These are phyloP conservation scores for Macrobrachium nipponense DNA, from an alignment of 1,140 invertebrate genomes.

Conservation along the genomic window DNA sequence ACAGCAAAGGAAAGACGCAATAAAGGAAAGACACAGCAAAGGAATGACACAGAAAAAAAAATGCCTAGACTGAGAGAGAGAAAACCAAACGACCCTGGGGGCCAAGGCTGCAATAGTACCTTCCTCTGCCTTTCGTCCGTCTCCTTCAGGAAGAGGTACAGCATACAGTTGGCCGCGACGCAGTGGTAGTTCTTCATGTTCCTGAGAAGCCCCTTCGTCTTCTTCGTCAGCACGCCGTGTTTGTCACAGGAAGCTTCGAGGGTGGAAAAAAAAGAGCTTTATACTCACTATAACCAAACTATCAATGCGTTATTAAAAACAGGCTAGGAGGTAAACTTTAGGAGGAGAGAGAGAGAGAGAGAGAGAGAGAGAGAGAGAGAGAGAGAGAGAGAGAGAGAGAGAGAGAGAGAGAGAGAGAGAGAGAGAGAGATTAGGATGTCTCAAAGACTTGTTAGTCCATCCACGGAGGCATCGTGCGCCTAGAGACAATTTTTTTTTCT, in stretches of 20 bases:
- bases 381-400: too few species aligned
- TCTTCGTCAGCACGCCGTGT: constrained; percentile 31
- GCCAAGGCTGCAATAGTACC: too few species aligned
- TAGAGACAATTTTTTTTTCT: too few species aligned
- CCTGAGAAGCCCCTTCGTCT: constrained; percentile 34
- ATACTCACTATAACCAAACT: background rate
- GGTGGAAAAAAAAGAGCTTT: background rate
- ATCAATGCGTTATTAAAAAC: background rate
- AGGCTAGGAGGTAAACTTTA: too few species aligned
- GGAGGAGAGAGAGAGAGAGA: too few species aligned
- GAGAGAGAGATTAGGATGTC: too few species aligned
- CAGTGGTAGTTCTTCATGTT: constrained; percentile 41
- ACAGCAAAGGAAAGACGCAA: background rate
- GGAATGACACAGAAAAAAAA: background rate
- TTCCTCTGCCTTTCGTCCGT: constrained; percentile 41
- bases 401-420: too few species aligned
- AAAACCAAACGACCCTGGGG: background rate
- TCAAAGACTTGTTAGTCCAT: too few species aligned
- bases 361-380: too few species aligned
- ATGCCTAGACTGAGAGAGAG: background rate
- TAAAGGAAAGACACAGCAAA: background rate
- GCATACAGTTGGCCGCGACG: constrained; percentile 15
- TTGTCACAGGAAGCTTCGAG: constrained; percentile 29
- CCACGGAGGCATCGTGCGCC: too few species aligned
- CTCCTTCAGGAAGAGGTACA: constrained; percentile 42